These are phyloP conservation scores for Cephus pygmeus DNA, from an alignment of 2,888 invertebrate species.

Conservation along the genomic window DNA sequence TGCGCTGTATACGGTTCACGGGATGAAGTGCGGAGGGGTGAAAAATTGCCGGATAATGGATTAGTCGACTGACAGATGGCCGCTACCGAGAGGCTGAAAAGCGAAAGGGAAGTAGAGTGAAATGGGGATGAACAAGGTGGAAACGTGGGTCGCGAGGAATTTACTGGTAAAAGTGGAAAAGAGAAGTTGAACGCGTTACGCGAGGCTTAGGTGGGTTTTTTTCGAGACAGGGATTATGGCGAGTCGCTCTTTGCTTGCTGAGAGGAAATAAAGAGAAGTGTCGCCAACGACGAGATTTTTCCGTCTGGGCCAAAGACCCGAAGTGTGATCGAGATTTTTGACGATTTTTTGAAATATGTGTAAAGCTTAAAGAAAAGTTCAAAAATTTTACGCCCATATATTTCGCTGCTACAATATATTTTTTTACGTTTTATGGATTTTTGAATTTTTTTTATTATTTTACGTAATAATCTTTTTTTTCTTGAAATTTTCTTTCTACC, in stretches of 20 bases:
- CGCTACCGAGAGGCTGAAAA: conserved; percentile 15
- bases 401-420: too few relatives aligned
- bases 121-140: not conserved
- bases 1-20: not conserved
- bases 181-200: not conserved
- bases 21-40: conserved; percentile 25
- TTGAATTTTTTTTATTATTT: too few relatives aligned
- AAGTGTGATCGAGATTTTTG: not conserved
- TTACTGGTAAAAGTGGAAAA: not conserved
- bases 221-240: conserved; percentile 26
- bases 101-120: not conserved
- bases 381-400: too few relatives aligned
- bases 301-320: not conserved
- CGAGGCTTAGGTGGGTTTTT: conserved; percentile 26
- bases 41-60: conserved; percentile 38
- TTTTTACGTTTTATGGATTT: too few relatives aligned
- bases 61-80: conserved; percentile 35
- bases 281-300: too few relatives aligned
- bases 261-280: not conserved
- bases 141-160: not conserved
- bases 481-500: too few relatives aligned
- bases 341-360: not conserved
- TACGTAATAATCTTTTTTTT: too few relatives aligned
- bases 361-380: not conserved
- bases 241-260: conserved; percentile 3